These are phyloP conservation scores for Gymnothorax reevesii DNA, from an alignment of 2,797 vertebrate genomes.

Conservation along the genomic window DNA sequence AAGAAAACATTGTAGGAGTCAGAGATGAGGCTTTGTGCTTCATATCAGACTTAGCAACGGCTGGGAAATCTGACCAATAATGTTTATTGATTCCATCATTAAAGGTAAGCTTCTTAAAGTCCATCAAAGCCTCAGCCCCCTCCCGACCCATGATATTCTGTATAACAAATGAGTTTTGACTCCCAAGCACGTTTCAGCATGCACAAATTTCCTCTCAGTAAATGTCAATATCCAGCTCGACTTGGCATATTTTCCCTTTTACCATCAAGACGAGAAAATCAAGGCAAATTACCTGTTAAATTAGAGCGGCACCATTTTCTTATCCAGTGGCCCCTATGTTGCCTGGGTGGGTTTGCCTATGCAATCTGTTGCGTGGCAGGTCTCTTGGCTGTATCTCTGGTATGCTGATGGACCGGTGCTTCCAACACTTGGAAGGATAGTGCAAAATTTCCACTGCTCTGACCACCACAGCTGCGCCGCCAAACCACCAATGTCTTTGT, in stretches of 20 bases:
- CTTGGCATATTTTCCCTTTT: conserved; percentile 22
- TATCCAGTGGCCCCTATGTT: conserved; percentile 11
- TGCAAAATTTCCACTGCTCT: not conserved
- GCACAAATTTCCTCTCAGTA: not conserved
- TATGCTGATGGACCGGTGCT: not conserved
- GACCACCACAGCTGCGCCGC: not conserved
- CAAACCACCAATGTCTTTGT: not conserved
- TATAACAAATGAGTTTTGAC: no score
- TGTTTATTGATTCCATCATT: no score
- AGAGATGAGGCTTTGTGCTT: no score
- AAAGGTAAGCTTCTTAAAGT: no score
- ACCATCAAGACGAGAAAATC: conserved; percentile 25
- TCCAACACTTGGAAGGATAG: conserved; percentile 1
- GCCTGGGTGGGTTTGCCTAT: not conserved
- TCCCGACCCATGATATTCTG: no score
- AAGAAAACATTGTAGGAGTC: no score
- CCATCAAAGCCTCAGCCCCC: no score
- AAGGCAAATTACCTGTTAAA: conserved; percentile 30
- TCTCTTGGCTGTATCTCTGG: not conserved
- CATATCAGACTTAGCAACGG: no score
- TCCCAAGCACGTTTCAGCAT: no score
- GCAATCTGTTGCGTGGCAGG: not conserved
- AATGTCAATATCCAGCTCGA: conserved; percentile 12
- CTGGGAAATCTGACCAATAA: no score
- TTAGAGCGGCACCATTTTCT: conserved; percentile 27